Evolutionary conservation across 2,797 vertebrate species (phyloP), one percentile per base, ranked within the genome.

Genomic region (Sebastes vulpes): DNA sequence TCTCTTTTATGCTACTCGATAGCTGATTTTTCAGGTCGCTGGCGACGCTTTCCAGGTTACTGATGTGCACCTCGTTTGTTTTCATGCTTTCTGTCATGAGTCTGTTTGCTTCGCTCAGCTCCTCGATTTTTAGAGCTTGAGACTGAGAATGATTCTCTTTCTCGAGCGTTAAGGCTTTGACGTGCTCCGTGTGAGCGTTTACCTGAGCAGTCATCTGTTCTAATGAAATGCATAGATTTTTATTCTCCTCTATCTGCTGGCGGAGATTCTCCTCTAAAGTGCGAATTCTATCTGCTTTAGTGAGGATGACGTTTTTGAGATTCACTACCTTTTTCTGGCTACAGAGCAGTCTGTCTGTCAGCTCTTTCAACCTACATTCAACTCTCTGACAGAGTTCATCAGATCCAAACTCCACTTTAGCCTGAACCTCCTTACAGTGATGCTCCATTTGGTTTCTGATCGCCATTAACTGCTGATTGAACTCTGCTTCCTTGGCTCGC

Each of bases 241-340:
- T 93, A 32, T 96, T 97, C 83, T 97, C 96, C 77, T 97, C 95
- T 16, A 65, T 87, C 65, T 94, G 79, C 88, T 96, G 94, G 57
- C 35, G 88, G 77, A 99, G 94, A 26, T 94, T 96, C 87, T 94
- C 89, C 95, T 99, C 97, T 86, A 99, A 96, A 85, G 96, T 95
- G 94, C 91, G 86, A 87, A 97, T 95, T 84, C 73, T 94, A 72
- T 82, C 75, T 5, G 7, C 76, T 90, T 97, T 97, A 23, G 75
- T 83, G 31, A 95, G 71, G 67, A 98, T 72, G 7, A 82, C 74
- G 82, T 96, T 96, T 94, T 95, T 96, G 46, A 98, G 89, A 89
- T 94, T 92, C 26, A 66, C 89, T 6, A 94, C 77, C 35, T 11
- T 95, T 46, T 56, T 94, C 32, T 97, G 95, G 63, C 96, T 97